A percentile compares a stretch with the other conserved stretches of the same genome.
Evolutionary conservation across 2,113 vertebrate species (phyloP).

Genomic region (Machaerirhynchus nigripectus): DNA sequence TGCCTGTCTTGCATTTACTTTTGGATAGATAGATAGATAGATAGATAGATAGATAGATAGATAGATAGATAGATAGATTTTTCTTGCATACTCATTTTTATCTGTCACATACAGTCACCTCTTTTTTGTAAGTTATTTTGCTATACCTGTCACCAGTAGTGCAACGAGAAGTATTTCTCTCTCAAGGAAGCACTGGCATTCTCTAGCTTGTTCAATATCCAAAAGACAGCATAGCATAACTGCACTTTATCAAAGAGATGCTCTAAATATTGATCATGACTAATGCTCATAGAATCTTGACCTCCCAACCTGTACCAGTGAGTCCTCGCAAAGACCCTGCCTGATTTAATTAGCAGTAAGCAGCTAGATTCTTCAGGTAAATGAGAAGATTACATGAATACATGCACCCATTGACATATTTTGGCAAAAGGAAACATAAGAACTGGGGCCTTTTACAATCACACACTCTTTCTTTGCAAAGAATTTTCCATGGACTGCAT

Average conservation of each 20-base stretch:
- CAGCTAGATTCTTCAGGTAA: background rate
- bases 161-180: background rate
- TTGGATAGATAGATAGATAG: background rate
- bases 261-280: background rate
- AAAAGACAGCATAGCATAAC: background rate
- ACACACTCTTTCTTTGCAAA: background rate
- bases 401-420: fast-evolving
- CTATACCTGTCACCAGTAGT: background rate
- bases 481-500: background rate
- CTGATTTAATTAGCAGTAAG: background rate
- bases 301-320: background rate
- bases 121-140: background rate
- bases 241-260: background rate
- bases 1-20: background rate
- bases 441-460: background rate
- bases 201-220: background rate
- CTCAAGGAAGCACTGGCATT: background rate
- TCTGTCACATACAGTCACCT: background rate
- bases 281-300: background rate
- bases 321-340: background rate
- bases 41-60: background rate
- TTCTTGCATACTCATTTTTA: background rate
- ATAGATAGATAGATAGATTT: background rate
- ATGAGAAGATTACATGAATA: background rate
- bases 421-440: background rate